phyloP scores from a whole-genome alignment of 2,888 invertebrate genomes.

The Schrankia costaestrigalis region DNA sequence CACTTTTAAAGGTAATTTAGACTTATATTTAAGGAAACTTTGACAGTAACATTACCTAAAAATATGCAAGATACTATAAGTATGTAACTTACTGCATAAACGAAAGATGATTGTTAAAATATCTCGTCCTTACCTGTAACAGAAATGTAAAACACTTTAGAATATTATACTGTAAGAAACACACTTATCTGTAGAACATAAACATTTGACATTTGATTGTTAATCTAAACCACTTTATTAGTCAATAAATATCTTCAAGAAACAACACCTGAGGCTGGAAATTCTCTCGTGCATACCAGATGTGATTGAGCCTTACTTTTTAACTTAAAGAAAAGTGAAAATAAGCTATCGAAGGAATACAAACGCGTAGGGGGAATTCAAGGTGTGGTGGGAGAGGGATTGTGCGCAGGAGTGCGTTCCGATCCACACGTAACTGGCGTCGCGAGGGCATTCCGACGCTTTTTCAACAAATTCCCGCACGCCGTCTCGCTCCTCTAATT shows the following conservation, averaged over 20 bases:
- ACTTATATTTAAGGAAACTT: too few relatives aligned
- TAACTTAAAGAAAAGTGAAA: slow-evolving; percentile 34
- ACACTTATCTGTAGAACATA: too few relatives aligned
- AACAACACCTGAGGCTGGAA: slow-evolving; percentile 14
- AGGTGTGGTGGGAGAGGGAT: slow-evolving; percentile 10
- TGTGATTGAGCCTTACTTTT: slow-evolving; percentile 36
- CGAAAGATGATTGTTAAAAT: not conserved
- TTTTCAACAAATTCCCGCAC: slow-evolving; percentile 67
- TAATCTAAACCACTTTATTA: slow-evolving; percentile 16
- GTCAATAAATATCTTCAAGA: slow-evolving; percentile 17
- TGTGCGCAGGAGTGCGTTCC: slow-evolving; percentile 47
- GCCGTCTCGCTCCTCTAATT: slow-evolving; percentile 71
- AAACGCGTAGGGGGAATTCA: slow-evolving; percentile 16
- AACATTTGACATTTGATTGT: not conserved
- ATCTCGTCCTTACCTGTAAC: slow-evolving; percentile 44
- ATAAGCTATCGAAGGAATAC: slow-evolving; percentile 35
- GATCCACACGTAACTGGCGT: slow-evolving; percentile 59
- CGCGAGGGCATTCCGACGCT: slow-evolving; percentile 59
- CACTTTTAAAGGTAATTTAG: too few relatives aligned
- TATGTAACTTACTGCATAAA: slow-evolving; percentile 24
- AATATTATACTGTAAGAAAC: too few relatives aligned
- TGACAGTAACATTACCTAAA: too few relatives aligned
- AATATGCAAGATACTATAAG: slow-evolving; percentile 38
- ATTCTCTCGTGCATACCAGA: slow-evolving; percentile 27
- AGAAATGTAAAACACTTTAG: slow-evolving; percentile 25